Evolutionary conservation across 2,797 vertebrate genomes (phyloP).

Genomic region (Neopelma chrysocephalum): DNA sequence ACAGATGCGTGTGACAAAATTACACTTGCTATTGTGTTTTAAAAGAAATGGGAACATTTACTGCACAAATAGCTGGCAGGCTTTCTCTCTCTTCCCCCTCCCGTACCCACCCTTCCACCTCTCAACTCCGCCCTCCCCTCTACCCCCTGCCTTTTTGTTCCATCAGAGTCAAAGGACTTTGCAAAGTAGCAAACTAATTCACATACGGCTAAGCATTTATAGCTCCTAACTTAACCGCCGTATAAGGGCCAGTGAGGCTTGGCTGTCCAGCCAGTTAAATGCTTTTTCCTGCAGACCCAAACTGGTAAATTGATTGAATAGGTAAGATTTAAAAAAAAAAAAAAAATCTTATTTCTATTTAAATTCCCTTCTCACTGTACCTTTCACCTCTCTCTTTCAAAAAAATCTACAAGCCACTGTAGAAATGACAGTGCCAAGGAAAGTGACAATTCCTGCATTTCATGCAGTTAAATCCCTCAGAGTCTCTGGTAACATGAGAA

Average conservation of each 20-base stretch:
- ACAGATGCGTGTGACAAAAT: conserved; percentile 83
- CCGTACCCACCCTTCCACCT: no score
- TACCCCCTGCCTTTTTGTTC: neutral
- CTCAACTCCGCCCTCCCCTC: no score
- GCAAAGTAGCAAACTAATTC: conserved; percentile 20
- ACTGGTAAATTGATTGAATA: neutral
- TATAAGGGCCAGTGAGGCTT: neutral
- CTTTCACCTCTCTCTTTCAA: neutral
- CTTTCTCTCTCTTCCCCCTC: neutral
- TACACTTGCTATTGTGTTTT: conserved; percentile 79
- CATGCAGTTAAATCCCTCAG: neutral
- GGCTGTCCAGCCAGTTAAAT: neutral
- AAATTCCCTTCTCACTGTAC: neutral
- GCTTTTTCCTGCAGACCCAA: neutral
- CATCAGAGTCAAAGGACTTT: conserved; percentile 28
- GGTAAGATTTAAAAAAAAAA: neutral
- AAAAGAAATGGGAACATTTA: conserved; percentile 79
- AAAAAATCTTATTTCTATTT: neutral
- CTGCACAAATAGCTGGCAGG: conserved; percentile 73
- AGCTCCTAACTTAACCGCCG: neutral
- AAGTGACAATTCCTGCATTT: neutral
- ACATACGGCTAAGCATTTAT: neutral
- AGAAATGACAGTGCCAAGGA: neutral
- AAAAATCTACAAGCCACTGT: neutral
- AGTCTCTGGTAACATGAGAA: neutral